These are phyloP conservation scores for Lepidochrysops patricia DNA, from an alignment of 2,888 invertebrate species.

Conservation along the genomic window DNA sequence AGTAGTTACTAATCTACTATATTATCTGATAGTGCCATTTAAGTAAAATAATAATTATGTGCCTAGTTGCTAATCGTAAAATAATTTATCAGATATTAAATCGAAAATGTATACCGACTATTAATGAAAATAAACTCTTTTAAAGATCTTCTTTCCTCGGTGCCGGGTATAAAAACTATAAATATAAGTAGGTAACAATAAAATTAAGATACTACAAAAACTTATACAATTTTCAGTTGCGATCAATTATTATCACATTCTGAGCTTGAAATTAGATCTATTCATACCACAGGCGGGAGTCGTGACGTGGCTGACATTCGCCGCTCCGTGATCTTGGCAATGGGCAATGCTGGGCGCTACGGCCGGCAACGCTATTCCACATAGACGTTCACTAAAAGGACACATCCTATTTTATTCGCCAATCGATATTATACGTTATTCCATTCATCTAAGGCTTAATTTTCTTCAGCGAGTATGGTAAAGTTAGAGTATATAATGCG, in stretches of 20 bases:
- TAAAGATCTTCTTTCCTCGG: too few species aligned
- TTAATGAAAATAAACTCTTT: too few species aligned
- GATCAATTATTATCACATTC: constrained; percentile 47
- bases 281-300: constrained; percentile 58
- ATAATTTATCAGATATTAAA: too few species aligned
- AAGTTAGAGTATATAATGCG: not conserved
- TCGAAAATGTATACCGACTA: too few species aligned
- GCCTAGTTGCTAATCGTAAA: too few species aligned
- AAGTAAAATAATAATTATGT: too few species aligned
- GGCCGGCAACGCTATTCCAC: constrained; percentile 38
- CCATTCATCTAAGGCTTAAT: not conserved
- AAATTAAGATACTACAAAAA: constrained; percentile 11
- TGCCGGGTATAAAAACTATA: too few species aligned
- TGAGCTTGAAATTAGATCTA: constrained; percentile 55
- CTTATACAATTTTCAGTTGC: constrained; percentile 38
- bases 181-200: too few species aligned
- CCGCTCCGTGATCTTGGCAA: constrained; percentile 77
- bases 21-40: too few species aligned
- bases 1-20: too few species aligned
- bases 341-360: constrained; percentile 65
- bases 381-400: not conserved
- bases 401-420: not conserved
- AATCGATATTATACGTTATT: constrained; percentile 13
- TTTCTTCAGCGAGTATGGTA: constrained; percentile 2
- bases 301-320: constrained; percentile 75